Conservation (phyloP, 2,113 vertebrate genomes). For the Gymnarchus niloticus region DNA sequence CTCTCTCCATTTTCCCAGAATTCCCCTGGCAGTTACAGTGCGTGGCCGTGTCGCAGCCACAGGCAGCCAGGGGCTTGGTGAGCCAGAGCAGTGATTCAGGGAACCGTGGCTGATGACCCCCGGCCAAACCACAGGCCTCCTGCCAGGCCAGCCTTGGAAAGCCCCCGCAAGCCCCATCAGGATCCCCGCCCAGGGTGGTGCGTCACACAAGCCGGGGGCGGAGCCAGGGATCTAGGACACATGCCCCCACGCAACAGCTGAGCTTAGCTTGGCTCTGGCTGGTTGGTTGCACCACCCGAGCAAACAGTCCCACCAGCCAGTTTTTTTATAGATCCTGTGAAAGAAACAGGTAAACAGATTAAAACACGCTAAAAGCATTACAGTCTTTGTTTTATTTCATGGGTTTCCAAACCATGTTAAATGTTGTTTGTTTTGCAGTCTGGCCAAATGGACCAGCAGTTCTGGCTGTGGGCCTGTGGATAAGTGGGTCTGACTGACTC, state of each 20-base stretch:
- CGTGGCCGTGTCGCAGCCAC: slow-evolving; percentile 8
- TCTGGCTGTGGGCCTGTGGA: too few species aligned
- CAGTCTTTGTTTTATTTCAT: neutral
- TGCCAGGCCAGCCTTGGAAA: slow-evolving; percentile 24
- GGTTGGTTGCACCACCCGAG: neutral
- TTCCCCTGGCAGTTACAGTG: neutral
- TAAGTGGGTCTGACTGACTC: too few species aligned
- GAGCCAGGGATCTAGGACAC: neutral
- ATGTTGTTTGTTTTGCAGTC: neutral
- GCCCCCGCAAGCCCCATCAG: neutral
- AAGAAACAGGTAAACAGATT: neutral
- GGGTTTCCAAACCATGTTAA: neutral
- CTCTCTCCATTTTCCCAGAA: slow-evolving; percentile 8
- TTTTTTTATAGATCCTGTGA: neutral
- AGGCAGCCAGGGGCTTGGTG: neutral
- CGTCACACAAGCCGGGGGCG: neutral
- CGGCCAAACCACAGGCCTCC: neutral
- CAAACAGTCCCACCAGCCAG: neutral
- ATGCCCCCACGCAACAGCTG: neutral
- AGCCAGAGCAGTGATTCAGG: slow-evolving; percentile 18
- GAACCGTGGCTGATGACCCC: slow-evolving; percentile 19
- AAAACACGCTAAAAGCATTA: neutral
- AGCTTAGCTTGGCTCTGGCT: neutral
- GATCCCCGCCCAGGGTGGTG: neutral
- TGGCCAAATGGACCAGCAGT: too few species aligned